These are phyloP conservation scores for Labroides dimidiatus DNA, from an alignment of 2,797 vertebrate species.

Conservation along the genomic window DNA sequence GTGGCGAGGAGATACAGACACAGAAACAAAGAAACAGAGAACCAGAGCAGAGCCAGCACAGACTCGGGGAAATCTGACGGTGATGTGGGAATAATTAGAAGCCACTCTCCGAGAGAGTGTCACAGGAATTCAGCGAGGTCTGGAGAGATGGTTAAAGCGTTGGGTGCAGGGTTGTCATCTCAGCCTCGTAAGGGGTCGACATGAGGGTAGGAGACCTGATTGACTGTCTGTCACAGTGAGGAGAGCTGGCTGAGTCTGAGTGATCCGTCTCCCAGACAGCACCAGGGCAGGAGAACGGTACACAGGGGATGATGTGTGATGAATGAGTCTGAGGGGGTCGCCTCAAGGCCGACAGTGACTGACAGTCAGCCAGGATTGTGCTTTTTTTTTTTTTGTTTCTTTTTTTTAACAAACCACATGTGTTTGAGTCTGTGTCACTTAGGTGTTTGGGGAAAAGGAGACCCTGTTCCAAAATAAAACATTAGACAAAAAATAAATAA, in stretches of 20 bases:
- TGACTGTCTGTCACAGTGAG: slow-evolving; percentile 59
- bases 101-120: slow-evolving; percentile 9
- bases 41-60: slow-evolving; percentile 15
- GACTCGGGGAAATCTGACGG: slow-evolving; percentile 17
- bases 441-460: not conserved
- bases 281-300: slow-evolving; percentile 40
- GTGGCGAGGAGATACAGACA: slow-evolving; percentile 4
- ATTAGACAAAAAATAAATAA: too few species aligned
- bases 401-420: not conserved
- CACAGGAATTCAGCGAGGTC: slow-evolving; percentile 6
- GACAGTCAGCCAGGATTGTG: slow-evolving; percentile 51
- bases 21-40: not conserved
- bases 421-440: slow-evolving; percentile 13
- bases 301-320: slow-evolving; percentile 75
- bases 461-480: too few species aligned
- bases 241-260: slow-evolving; percentile 53
- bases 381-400: slow-evolving; percentile 1
- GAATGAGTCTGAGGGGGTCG: slow-evolving; percentile 61
- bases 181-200: slow-evolving; percentile 37
- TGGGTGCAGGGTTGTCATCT: slow-evolving; percentile 41
- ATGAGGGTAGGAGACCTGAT: slow-evolving; percentile 42
- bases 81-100: slow-evolving; percentile 53
- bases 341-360: slow-evolving; percentile 66
- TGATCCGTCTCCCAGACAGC: slow-evolving; percentile 66
- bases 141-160: slow-evolving; percentile 11